Evolutionary conservation across 35 echinoderm and acorn worm genomes (phyloP).

Genomic region (Ophioderma brevispina): DNA sequence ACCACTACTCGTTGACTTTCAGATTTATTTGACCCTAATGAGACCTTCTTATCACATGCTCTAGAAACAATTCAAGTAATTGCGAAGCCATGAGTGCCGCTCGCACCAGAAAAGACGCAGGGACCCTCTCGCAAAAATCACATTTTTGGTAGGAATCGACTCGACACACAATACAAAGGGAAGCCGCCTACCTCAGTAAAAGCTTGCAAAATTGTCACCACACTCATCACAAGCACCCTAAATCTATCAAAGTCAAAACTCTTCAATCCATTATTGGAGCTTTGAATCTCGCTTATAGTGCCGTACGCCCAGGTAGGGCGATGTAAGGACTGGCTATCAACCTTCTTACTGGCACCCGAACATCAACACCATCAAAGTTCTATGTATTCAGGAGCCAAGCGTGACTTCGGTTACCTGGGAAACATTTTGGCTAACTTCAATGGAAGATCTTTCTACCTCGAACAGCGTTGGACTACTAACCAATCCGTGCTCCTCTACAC

Average conservation of each 20-base stretch:
- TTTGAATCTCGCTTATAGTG: too few species aligned
- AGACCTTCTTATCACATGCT: neutral
- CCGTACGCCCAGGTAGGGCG: too few species aligned
- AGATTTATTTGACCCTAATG: neutral
- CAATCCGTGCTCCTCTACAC: slow-evolving; percentile 6
- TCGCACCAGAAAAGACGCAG: slow-evolving; percentile 33
- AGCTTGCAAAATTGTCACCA: neutral
- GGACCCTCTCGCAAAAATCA: neutral
- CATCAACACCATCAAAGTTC: neutral
- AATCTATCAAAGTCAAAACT: too few species aligned
- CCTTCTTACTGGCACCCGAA: neutral
- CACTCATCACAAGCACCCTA: too few species aligned
- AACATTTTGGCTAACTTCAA: too few species aligned
- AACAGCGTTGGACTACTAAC: too few species aligned
- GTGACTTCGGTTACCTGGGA: too few species aligned
- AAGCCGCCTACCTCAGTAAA: slow-evolving; percentile 23
- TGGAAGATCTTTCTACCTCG: too few species aligned
- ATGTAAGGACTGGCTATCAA: too few species aligned
- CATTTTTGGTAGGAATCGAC: slow-evolving; percentile 30
- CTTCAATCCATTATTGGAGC: too few species aligned
- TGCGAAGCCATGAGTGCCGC: neutral
- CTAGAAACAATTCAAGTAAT: neutral
- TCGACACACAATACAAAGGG: slow-evolving; percentile 11
- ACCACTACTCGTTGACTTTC: neutral
- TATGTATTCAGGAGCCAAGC: neutral